Evolutionary conservation across 2,113 vertebrate genomes (phyloP).

Genomic region (Peromyscus leucopus): DNA sequence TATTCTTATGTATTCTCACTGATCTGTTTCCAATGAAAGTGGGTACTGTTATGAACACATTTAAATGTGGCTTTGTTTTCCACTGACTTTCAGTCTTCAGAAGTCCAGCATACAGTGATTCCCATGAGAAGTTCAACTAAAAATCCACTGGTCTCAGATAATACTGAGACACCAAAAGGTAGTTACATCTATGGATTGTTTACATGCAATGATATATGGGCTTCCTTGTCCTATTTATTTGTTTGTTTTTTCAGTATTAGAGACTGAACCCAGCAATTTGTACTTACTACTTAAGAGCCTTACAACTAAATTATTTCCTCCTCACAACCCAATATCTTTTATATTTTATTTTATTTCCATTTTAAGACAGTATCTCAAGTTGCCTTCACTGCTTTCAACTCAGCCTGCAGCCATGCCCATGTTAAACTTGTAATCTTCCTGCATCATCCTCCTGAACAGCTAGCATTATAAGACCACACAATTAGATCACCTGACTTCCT

Average conservation of each 20-base stretch:
- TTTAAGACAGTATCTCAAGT: neutral
- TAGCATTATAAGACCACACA: too few relatives aligned
- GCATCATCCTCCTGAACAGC: neutral
- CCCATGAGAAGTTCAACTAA: neutral
- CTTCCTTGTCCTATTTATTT: neutral
- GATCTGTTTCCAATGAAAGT: neutral
- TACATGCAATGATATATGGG: neutral
- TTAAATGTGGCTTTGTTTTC: slow-evolving; percentile 5
- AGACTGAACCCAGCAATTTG: neutral
- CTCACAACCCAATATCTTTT: neutral
- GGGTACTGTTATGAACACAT: neutral
- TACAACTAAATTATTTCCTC: neutral
- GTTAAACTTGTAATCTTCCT: neutral
- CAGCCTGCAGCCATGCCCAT: neutral
- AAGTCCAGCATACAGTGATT: neutral
- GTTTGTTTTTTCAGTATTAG: neutral
- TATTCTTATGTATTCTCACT: neutral
- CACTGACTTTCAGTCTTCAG: slow-evolving; percentile 32
- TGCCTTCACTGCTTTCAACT: neutral
- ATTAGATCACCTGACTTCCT: neutral
- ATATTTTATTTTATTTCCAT: neutral
- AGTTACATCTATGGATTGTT: neutral
- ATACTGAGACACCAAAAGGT: neutral
- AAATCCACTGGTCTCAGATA: neutral
- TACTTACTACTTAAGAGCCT: neutral